Base-by-base conservation (phyloP, 23 tunicate species). In the Ascidia mentula region DNA sequence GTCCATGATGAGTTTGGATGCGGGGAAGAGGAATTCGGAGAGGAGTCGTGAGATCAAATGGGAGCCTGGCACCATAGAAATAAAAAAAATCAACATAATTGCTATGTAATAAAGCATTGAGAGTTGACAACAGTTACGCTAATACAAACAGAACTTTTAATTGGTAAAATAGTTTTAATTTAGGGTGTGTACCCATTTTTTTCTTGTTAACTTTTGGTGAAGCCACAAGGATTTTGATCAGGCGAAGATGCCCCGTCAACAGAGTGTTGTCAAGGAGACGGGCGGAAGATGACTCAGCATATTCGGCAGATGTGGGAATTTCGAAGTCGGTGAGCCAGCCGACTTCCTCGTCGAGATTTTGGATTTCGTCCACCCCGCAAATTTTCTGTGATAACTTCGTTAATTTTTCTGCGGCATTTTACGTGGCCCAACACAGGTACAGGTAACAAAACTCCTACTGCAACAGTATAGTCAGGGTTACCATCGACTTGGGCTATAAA, bases 191-290 rank as follows among this genome's bases (percentile, higher is more conserved):
- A 90, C 96, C 96, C 26, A 80, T 90, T 75, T 80, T 45, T 80
- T 90, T 90, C 59, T 90, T 90, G 79, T 85, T 81, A 20, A 90
- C 79, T 70, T 81, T 80, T 0, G 89, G 89, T 18, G 90, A 79
- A 0, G 96, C 40, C 24, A 85, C 59, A 0, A 90, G 71, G 9
- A 82, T 90, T 77, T 80, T 85, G 78, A 90, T 84, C 37, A 90
- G 80, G 36, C 75, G 72, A 31, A 90, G 74, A 71, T 90, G 96
- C 31, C 96, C 96, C 31, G 96, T 90, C 61, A 90, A 79, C 73
- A 90, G 37, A 26, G 72, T 39, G 86, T 85, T 90, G 89, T 81
- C 96, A 59, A 90, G 86, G 61, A 32, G 59, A 72, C 89, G 86
- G 31, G 89, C 85, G 6, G 86, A 69, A 31, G 86, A 76, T 61